These are phyloP conservation scores for Laothoe populi DNA, from an alignment of 2,888 invertebrate genomes.

Conservation along the genomic window DNA sequence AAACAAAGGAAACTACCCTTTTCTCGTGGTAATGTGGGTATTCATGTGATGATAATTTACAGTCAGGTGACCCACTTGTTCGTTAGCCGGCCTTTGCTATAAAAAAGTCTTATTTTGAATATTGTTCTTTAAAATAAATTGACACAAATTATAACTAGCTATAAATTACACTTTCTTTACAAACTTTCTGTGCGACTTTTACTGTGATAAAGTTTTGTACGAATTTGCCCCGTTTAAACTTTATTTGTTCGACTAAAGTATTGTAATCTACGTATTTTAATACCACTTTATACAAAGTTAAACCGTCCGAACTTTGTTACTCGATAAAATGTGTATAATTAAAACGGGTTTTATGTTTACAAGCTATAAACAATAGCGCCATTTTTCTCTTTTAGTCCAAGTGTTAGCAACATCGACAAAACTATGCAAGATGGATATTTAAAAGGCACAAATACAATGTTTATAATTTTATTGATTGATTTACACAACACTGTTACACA, in stretches of 20 bases:
- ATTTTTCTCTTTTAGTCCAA: background rate
- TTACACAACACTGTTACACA: no score
- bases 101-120: background rate
- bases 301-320: slow-evolving; percentile 2
- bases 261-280: slow-evolving; percentile 17
- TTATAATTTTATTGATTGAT: no score
- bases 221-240: slow-evolving; percentile 21
- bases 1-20: no score
- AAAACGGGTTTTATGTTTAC: slow-evolving; percentile 2
- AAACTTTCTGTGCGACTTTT: background rate
- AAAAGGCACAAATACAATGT: no score
- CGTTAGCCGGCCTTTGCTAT: no score
- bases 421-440: no score
- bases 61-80: no score
- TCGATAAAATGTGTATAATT: slow-evolving; percentile 6
- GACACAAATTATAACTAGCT: background rate
- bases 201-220: slow-evolving; percentile 9
- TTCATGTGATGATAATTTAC: no score
- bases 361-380: background rate
- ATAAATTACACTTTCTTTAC: background rate
- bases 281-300: slow-evolving; percentile 8
- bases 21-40: no score
- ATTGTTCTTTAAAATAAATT: background rate
- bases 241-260: slow-evolving; percentile 19
- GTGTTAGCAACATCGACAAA: no score